A percentile compares a stretch with the other conserved stretches of the same genome.
Conservation (phyloP, 2,113 vertebrate species). For the Lophochroa leadbeateri region DNA sequence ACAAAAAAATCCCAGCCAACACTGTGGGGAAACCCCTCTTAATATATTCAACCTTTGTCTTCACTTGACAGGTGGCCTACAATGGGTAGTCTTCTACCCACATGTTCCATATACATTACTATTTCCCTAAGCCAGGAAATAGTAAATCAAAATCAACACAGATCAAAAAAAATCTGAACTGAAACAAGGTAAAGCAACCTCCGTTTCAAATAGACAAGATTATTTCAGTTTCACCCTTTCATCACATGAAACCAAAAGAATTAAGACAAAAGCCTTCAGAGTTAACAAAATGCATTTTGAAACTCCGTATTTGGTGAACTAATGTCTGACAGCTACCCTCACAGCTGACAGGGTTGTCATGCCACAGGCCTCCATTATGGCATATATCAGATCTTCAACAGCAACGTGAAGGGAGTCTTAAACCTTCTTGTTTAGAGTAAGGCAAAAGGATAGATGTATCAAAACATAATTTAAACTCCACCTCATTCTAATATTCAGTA, state of each 20-base stretch:
- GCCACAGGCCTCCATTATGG: neutral
- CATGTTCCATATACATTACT: accelerated
- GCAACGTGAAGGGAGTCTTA: neutral
- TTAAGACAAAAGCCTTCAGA: neutral
- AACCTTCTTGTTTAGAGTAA: neutral
- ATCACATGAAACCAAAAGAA: neutral
- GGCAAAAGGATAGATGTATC: neutral
- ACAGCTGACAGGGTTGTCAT: neutral
- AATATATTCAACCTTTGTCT: neutral
- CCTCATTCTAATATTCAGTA: neutral
- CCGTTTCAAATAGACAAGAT: neutral
- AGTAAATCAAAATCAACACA: neutral
- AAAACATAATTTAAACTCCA: neutral
- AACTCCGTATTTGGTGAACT: neutral
- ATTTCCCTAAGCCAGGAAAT: neutral
- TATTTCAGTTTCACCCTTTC: neutral
- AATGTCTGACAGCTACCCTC: neutral
- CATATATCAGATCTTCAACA: neutral
- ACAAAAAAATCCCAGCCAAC: neutral
- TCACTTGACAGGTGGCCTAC: neutral
- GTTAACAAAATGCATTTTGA: neutral
- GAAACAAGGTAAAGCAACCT: neutral
- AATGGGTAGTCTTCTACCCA: neutral
- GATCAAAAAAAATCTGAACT: neutral
- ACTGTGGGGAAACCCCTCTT: neutral